A percentile compares a stretch with the other conserved stretches of the same genome.
These are phyloP conservation scores for Tipula vernalis DNA, from an alignment of 2,888 invertebrate genomes.

Conservation along the genomic window DNA sequence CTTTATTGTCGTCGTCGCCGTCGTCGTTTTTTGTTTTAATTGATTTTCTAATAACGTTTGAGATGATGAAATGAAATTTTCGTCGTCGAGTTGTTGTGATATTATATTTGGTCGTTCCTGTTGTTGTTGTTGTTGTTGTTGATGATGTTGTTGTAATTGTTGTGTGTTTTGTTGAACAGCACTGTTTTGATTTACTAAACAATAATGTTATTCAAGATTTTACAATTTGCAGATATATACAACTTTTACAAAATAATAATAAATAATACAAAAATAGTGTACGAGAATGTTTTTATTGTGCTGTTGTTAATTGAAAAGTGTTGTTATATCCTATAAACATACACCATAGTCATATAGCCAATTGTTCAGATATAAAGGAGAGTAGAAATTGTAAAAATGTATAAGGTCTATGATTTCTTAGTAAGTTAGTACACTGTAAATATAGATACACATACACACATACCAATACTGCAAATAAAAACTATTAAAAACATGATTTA, in stretches of 20 bases:
- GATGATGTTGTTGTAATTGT: neutral
- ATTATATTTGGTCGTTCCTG: neutral
- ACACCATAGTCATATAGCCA: neutral
- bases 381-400: neutral
- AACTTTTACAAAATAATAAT: neutral
- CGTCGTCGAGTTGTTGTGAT: neutral
- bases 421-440: neutral
- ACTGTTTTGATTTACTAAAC: constrained; percentile 16
- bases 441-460: neutral
- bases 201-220: neutral
- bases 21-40: constrained; percentile 16
- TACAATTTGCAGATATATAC: neutral
- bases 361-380: neutral
- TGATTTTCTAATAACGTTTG: constrained; percentile 16
- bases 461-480: neutral
- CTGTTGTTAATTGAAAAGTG: neutral
- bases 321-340: neutral
- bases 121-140: neutral
- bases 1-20: constrained; percentile 16
- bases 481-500: neutral
- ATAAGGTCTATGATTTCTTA: neutral
- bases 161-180: constrained; percentile 14
- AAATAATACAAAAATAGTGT: neutral
- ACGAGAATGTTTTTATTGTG: neutral
- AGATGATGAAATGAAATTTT: constrained; percentile 12